phyloP scores from a whole-genome alignment of 1,140 invertebrate species.

The Caenorhabditis remanei region DNA sequence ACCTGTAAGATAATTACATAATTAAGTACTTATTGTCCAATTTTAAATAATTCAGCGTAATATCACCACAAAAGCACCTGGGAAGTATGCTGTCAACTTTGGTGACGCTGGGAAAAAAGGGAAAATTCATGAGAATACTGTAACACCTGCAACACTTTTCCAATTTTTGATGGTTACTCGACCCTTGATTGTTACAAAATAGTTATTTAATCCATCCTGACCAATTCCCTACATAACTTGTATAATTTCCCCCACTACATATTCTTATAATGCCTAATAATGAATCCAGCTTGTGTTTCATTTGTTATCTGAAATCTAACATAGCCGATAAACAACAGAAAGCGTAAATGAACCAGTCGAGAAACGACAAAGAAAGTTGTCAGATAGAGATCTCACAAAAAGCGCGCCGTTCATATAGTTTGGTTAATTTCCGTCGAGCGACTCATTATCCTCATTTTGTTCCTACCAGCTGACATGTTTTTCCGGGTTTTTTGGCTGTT shows the following conservation, averaged over 20 bases:
- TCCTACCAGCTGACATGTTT: slow-evolving; percentile 13
- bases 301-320: slow-evolving; percentile 45
- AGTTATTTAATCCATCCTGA: too few relatives aligned
- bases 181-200: slow-evolving; percentile 32
- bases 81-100: slow-evolving; percentile 15
- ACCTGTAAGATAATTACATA: not conserved
- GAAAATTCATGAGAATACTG: slow-evolving; percentile 2
- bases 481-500: slow-evolving; percentile 13
- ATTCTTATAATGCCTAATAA: not conserved
- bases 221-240: too few relatives aligned
- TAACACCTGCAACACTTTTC: slow-evolving; percentile 16
- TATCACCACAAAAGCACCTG: slow-evolving; percentile 7
- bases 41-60: slow-evolving; percentile 10
- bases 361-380: slow-evolving; percentile 25
- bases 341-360: slow-evolving; percentile 51
- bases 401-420: slow-evolving; percentile 20
- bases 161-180: slow-evolving; percentile 25
- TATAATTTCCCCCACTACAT: not conserved
- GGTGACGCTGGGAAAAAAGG: slow-evolving; percentile 4
- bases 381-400: slow-evolving; percentile 15
- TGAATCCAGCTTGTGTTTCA: slow-evolving; percentile 46
- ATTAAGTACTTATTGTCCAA: not conserved
- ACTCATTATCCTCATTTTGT: slow-evolving; percentile 29
- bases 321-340: slow-evolving; percentile 14
- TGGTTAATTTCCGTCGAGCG: slow-evolving; percentile 24